These are phyloP conservation scores for Hippocampus mohnikei DNA, from an alignment of 2,113 vertebrate species.

Conservation along the genomic window DNA sequence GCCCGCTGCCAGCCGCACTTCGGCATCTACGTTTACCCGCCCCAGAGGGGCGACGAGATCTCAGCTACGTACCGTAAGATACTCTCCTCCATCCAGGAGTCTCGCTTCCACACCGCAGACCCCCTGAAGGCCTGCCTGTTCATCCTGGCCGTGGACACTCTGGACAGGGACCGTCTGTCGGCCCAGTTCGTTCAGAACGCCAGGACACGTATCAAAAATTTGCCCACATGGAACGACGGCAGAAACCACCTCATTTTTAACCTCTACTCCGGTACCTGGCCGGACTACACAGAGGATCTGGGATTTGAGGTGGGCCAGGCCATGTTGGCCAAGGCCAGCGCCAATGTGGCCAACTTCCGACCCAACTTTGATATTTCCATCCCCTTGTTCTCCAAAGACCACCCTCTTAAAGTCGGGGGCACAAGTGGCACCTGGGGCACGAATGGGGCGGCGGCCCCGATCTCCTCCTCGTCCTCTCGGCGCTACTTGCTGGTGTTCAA, in stretches of 20 bases:
- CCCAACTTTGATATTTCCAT: slow-evolving; percentile 77
- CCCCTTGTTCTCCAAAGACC: slow-evolving; percentile 79
- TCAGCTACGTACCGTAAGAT: slow-evolving; percentile 78
- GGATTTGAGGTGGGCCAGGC: slow-evolving; percentile 79
- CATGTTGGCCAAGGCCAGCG: slow-evolving; percentile 77
- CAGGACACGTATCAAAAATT: slow-evolving; percentile 68
- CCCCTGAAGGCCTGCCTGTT: slow-evolving; percentile 72
- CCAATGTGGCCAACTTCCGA: slow-evolving; percentile 73
- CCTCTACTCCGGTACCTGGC: slow-evolving; percentile 79
- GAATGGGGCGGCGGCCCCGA: slow-evolving; percentile 46
- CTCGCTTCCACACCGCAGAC: slow-evolving; percentile 72
- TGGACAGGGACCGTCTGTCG: slow-evolving; percentile 78
- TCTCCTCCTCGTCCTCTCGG: slow-evolving; percentile 66
- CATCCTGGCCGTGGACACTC: slow-evolving; percentile 73
- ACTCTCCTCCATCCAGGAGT: slow-evolving; percentile 71
- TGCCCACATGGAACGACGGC: slow-evolving; percentile 76
- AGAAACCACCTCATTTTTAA: slow-evolving; percentile 80
- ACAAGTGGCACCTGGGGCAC: slow-evolving; percentile 43
- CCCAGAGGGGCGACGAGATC: slow-evolving; percentile 63
- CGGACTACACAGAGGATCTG: slow-evolving; percentile 77
- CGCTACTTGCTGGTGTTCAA: slow-evolving; percentile 80
- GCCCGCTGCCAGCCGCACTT: slow-evolving; percentile 71
- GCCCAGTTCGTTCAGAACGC: slow-evolving; percentile 72
- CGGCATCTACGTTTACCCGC: slow-evolving; percentile 73
- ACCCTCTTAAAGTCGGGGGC: slow-evolving; percentile 69